Percentiles rank a stretch among this genome's conserved stretches.
These are phyloP conservation scores for Trachurus trachurus DNA, from an alignment of 2,797 vertebrate genomes.

Conservation along the genomic window DNA sequence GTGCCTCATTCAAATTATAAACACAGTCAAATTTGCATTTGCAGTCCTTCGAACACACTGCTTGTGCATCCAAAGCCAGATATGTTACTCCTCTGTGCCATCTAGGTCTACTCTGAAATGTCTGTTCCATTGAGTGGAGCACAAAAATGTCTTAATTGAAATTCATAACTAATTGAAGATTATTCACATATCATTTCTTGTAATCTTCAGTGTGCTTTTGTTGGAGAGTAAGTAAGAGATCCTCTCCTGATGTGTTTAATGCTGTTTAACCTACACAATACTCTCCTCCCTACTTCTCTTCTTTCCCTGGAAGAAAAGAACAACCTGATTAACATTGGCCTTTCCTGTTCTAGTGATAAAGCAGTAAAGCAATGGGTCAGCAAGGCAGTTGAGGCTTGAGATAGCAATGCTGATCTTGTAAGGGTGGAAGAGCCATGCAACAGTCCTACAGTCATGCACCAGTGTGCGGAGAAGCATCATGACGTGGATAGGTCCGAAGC, in stretches of 20 bases:
- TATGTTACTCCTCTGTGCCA: too few relatives aligned
- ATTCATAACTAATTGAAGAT: too few relatives aligned
- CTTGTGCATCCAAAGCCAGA: too few relatives aligned
- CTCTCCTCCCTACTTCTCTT: constrained; percentile 20
- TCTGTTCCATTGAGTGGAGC: too few relatives aligned
- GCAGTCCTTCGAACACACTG: neutral
- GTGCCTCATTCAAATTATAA: neutral
- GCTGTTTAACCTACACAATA: constrained; percentile 19
- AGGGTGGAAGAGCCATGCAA: constrained; percentile 61
- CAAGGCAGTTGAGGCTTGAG: constrained; percentile 90
- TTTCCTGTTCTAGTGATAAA: constrained; percentile 89
- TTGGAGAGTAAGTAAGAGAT: too few relatives aligned
- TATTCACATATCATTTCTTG: too few relatives aligned
- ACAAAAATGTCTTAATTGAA: too few relatives aligned
- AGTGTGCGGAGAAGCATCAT: constrained; percentile 85
- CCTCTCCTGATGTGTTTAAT: too few relatives aligned
- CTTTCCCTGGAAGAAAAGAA: constrained; percentile 60
- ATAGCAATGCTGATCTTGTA: constrained; percentile 88
- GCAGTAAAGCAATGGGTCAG: constrained; percentile 92
- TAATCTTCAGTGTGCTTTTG: too few relatives aligned
- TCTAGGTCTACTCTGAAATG: too few relatives aligned
- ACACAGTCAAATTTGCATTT: neutral
- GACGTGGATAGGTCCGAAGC: constrained; percentile 90
- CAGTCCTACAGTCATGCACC: constrained; percentile 55
- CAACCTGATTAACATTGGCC: constrained; percentile 56